A percentile compares a stretch with the other conserved stretches of the same genome.
phyloP scores from a whole-genome alignment of 1,140 invertebrate species.

The Tetragonula clypearis region DNA sequence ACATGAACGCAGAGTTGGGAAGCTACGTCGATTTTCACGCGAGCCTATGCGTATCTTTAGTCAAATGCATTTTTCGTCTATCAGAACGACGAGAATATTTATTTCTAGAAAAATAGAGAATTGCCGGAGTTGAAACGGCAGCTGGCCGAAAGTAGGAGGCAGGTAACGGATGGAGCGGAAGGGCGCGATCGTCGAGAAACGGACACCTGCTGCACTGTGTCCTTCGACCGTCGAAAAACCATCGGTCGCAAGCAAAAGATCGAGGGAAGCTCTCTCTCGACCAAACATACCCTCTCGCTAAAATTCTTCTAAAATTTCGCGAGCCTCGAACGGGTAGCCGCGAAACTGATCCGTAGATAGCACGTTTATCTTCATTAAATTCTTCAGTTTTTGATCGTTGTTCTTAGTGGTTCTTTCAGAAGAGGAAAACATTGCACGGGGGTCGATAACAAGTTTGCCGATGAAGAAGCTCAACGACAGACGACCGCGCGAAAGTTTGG shows the following conservation, averaged over 20 bases:
- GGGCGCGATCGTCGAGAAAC: slow-evolving; percentile 26
- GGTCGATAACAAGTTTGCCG: slow-evolving; percentile 17
- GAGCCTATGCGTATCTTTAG: slow-evolving; percentile 33
- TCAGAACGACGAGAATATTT: background rate
- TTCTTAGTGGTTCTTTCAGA: background rate
- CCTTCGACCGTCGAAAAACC: slow-evolving; percentile 17
- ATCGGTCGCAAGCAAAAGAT: background rate
- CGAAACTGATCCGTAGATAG: background rate
- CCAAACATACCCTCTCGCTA: background rate
- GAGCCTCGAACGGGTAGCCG: background rate
- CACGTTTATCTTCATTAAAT: background rate
- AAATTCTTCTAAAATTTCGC: no score
- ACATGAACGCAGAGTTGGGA: background rate
- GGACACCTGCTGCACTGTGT: slow-evolving; percentile 42
- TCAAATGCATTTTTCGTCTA: no score
- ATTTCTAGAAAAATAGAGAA: slow-evolving; percentile 29
- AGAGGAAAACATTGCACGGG: slow-evolving; percentile 33
- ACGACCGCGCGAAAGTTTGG: slow-evolving; percentile 65
- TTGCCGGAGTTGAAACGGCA: slow-evolving; percentile 31
- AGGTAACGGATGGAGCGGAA: slow-evolving; percentile 58
- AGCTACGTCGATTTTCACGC: slow-evolving; percentile 26
- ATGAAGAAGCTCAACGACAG: slow-evolving; percentile 40
- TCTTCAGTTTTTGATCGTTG: background rate
- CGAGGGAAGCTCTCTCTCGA: no score
- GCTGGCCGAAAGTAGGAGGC: slow-evolving; percentile 57